Evolutionary conservation across 2,797 vertebrate genomes (phyloP), one percentile per base, ranked within the genome.

Genomic region (Enteromius radiatus): DNA sequence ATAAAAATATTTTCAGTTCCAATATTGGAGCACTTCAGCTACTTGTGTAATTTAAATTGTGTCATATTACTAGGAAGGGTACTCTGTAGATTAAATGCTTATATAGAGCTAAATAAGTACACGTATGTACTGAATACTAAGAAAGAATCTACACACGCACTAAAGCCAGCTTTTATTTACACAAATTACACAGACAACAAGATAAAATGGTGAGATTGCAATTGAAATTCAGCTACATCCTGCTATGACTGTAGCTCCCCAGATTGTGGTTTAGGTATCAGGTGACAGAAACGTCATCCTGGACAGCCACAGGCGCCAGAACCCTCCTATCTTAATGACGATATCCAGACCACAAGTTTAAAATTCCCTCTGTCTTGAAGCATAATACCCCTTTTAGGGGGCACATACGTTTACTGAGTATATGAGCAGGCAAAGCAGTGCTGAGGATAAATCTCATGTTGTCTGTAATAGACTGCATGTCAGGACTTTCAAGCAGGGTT

Each of bases 81-180:
- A 23, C 14, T 23, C 33, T n/a, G 19, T 2, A 33, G 45, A 36
- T 4, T 21, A 26, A 12, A 21, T 7, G 23, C 15, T 69, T 23
- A 56, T 28, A 59, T 12, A 7, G 10, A 47, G 5, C 67, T 33
- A 65, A 81, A 74, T 19, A 49, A 56, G 33, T 31, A 38, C 52
- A 31, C 21, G 1, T 33, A 19, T 71, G 1, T 54, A n/a, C 14
- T 10, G 33, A 23, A n/a, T 11, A 21, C 49, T 1, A n/a, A 67
- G 23, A 70, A 77, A 36, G 15, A 77, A 61, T 74, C 54, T 75
- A 75, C 1, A 63, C 45, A n/a, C 86, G 89, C 88, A 88, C 92
- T 93, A 92, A 90, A 91, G 90, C 84, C 84, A 88, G 69, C 3
- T 84, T 94, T 94, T 94, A 94, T 94, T 94, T 92, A 92, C 89